Evolutionary conservation across 2,888 invertebrate genomes (phyloP), one percentile per base, ranked within the genome.

Genomic region (Erynnis tages): DNA sequence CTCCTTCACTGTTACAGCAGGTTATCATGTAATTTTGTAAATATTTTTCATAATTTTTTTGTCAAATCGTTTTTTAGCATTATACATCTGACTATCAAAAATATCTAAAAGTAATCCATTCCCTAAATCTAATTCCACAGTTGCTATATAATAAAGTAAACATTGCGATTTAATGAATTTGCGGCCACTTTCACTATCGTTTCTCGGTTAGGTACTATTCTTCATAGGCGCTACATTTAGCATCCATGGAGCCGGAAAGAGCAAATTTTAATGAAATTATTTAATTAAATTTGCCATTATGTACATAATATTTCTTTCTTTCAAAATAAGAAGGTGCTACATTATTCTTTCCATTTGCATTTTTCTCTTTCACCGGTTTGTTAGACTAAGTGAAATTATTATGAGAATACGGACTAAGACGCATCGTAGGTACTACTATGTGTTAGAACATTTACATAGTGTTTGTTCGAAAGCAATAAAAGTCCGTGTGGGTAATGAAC

Each of bases 351-450:
- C 32, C n/a, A 34, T 44, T 44, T 44, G 44, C 32, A 23, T 44
- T 40, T 27, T 40, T 25, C n/a, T 44, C 44, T 44, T 32, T 44
- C 32, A 32, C 32, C 32, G 44, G 19, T 44, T n/a, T n/a, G 16
- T 41, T 41, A 27, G 41, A 40, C 10, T 14, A 27, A 41, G 41
- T 41, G 41, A 41, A 41, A 41, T 41, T 27, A 27, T 27, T 17
- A 37, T 21, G 17, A n/a, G 34, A 8, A n/a, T 19, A 10, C 14
- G 2, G 1, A n/a, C 4, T 2, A 17, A 30, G 30, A 6, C 3
- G 30, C 6, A 6, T 11, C 11, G 30, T 2, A 4, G 11, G 5
- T 1, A 2, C 2, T 19, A 5, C 21, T 19, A 1, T 11, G 17
- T 10, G 17, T 19, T 35, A 10, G 17, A 17, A 6, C 8, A 10